Percentiles rank a stretch among this genome's conserved stretches.
These are phyloP conservation scores for Sylvilagus bachmani DNA, from an alignment of 2,113 vertebrate species.

Conservation along the genomic window DNA sequence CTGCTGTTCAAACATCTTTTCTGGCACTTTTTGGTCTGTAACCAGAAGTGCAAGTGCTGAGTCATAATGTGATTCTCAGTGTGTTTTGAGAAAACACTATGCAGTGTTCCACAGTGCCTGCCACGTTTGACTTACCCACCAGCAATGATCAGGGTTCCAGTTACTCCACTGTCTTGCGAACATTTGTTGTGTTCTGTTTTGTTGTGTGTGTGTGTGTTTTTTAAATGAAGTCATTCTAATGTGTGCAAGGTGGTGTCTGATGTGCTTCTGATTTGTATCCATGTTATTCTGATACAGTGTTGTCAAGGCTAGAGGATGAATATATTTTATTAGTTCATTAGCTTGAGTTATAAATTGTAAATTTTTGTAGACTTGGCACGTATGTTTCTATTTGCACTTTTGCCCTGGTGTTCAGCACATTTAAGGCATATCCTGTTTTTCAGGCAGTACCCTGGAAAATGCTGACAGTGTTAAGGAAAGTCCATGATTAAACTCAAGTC, in stretches of 20 bases:
- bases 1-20: background rate
- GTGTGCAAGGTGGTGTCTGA: background rate
- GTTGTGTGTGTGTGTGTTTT: background rate
- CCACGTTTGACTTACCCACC: background rate
- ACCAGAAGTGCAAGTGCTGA: background rate
- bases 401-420: background rate
- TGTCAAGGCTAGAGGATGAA: background rate
- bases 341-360: background rate
- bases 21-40: background rate
- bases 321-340: background rate
- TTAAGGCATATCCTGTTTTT: constrained; percentile 36
- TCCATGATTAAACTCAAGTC: constrained; percentile 57
- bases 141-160: background rate
- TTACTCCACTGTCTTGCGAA: background rate
- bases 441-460: constrained; percentile 42
- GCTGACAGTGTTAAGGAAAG: background rate
- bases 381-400: constrained; percentile 6
- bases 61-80: background rate
- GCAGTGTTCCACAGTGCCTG: background rate
- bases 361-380: background rate
- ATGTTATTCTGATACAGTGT: background rate
- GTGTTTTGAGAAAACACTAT: background rate
- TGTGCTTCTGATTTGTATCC: background rate
- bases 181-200: background rate
- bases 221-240: background rate